Base-by-base conservation (phyloP, 2,113 vertebrate genomes). In the Apteryx owenii region DNA sequence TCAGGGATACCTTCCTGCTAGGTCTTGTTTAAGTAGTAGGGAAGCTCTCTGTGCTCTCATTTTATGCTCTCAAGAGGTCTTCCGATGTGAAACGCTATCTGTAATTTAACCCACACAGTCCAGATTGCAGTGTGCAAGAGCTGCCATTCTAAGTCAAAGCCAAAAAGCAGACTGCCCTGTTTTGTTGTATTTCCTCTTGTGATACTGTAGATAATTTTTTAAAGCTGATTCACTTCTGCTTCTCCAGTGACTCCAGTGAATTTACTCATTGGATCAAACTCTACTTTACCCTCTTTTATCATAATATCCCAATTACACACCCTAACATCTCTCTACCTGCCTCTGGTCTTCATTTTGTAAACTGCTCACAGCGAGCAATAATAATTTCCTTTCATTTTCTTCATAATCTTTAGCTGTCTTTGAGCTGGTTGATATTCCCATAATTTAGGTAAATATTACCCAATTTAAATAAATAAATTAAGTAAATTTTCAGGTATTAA, bases 381-480 rank as follows among this genome's bases (percentile, higher is more conserved):
- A 58, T 40, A 5, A 44, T 81, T 25, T n/a, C 77, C 28, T 85
- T 94, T 65, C 23, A 72, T 92, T 88, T 88, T 94, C 61, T 78
- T 70, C 28, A 15, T 70, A 48, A 60, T 84, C 61, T 87, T 81
- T 40, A 81, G 19, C 62, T 93, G 51, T 71, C 31, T 91, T 95
- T 83, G 36, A 40, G 36, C 33, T 84, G 25, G 36, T 44, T 77
- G 54, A 71, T 48, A 42, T 81, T 90, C 31, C 38, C 21, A 26
- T 66, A 81, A 91, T 71, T 85, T 90, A 66, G 44, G 46, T 33
- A 93, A 91, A 91, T 91, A 53, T 18, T 85, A 77, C 26, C 29
- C 33, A 88, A 8, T 85, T 96, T 78, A 94, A 94, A 88, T 73
- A 90, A 93, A 69, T 26, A 83, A 21, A 81, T 58, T 88, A 81